Conservation (phyloP, 1,140 invertebrate genomes). For the Anthonomus grandis region DNA sequence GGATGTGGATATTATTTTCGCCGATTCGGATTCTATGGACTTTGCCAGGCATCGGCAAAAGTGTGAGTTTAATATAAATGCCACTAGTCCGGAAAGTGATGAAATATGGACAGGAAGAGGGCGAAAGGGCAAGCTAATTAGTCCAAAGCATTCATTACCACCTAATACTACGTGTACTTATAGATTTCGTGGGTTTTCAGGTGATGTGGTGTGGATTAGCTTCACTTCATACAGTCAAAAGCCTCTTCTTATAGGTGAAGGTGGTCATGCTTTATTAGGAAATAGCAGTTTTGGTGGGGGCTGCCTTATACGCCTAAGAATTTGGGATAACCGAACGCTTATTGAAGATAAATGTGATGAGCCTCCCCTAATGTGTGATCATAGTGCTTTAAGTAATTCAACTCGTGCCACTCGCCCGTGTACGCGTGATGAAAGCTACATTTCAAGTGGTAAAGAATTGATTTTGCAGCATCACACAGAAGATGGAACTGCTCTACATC, state of each 20-base stretch:
- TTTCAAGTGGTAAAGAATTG: slow-evolving; percentile 62
- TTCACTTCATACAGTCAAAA: slow-evolving; percentile 79
- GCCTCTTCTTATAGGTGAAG: slow-evolving; percentile 56
- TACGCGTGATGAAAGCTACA: slow-evolving; percentile 71
- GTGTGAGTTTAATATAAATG: slow-evolving; percentile 71
- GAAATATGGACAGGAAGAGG: slow-evolving; percentile 51
- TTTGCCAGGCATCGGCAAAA: slow-evolving; percentile 59
- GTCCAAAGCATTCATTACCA: slow-evolving; percentile 77
- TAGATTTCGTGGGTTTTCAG: slow-evolving; percentile 72
- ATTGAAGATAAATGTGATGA: slow-evolving; percentile 65
- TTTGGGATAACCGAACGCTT: slow-evolving; percentile 57
- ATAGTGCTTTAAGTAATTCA: slow-evolving; percentile 70
- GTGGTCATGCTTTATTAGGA: slow-evolving; percentile 37
- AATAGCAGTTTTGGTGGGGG: slow-evolving; percentile 43
- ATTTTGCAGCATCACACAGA: slow-evolving; percentile 53
- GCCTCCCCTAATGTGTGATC: slow-evolving; percentile 74
- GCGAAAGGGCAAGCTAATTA: slow-evolving; percentile 64
- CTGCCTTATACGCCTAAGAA: slow-evolving; percentile 60
- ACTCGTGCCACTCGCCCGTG: slow-evolving; percentile 74
- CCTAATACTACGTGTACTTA: slow-evolving; percentile 84
- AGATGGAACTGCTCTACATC: slow-evolving; percentile 65
- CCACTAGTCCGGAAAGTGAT: slow-evolving; percentile 57
- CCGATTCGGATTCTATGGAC: slow-evolving; percentile 75
- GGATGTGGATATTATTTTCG: slow-evolving; percentile 81
- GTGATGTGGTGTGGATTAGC: slow-evolving; percentile 82